Evolutionary conservation across 2,113 vertebrate species (phyloP).

Genomic region (Eidolon helvum): DNA sequence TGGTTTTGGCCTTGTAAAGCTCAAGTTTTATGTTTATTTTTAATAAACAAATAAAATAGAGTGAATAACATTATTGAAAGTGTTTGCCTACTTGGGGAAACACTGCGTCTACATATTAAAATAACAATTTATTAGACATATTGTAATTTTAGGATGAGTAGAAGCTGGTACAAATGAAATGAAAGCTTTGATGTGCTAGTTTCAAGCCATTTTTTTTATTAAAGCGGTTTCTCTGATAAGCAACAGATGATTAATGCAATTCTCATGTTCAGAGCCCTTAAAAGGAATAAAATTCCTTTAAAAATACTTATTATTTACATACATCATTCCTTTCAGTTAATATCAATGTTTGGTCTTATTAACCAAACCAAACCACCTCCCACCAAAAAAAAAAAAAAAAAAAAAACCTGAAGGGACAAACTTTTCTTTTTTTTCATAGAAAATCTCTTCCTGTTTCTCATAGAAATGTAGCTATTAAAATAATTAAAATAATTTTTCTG

Average conservation of each 20-base stretch:
- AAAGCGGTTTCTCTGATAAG: not conserved
- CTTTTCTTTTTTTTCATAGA: not conserved
- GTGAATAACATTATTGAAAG: not conserved
- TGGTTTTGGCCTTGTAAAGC: not conserved
- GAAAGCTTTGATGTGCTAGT: not conserved
- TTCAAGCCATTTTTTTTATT: not conserved
- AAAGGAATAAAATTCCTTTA: not conserved
- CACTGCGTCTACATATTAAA: not conserved
- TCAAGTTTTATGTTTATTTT: constrained; percentile 49
- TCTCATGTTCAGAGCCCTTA: not conserved
- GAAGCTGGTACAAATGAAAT: not conserved
- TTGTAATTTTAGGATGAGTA: not conserved
- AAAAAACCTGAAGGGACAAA: not conserved
- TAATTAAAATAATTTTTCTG: constrained; percentile 7
- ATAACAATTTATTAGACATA: not conserved
- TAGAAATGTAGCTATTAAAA: not conserved
- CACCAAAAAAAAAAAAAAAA: not conserved
- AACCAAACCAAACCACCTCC: not conserved
- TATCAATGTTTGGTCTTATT: constrained; percentile 11
- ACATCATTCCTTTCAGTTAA: not conserved
- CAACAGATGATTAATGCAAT: not conserved
- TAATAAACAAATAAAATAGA: constrained; percentile 57
- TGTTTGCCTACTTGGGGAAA: not conserved
- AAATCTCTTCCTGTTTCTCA: not conserved
- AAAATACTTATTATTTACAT: not conserved